Conservation (phyloP, 2,113 vertebrate genomes). For the Meleagris gallopavo region DNA sequence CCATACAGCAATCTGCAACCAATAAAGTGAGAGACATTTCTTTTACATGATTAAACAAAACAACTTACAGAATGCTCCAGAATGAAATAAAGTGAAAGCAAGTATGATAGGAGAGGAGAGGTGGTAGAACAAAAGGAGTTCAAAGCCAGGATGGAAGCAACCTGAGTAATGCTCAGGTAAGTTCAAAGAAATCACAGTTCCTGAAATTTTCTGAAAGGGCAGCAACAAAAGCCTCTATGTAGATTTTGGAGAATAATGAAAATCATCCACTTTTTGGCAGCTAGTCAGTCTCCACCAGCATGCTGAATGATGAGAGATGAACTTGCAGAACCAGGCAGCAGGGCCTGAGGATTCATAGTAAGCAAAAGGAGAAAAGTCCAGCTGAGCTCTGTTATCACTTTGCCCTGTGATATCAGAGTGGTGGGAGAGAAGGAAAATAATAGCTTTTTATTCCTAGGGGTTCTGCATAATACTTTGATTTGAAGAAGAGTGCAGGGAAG, state of each 20-base stretch:
- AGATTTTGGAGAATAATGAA: not conserved
- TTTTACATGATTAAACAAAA: not conserved
- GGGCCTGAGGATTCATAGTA: not conserved
- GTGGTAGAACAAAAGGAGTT: not conserved
- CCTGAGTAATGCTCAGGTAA: not conserved
- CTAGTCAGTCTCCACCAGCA: not conserved
- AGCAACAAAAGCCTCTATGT: not conserved
- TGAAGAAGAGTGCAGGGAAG: not conserved
- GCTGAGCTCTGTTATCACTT: not conserved
- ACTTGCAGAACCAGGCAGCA: not conserved
- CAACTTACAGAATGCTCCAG: not conserved
- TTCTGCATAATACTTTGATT: not conserved
- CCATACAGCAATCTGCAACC: not conserved
- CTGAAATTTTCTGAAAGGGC: not conserved
- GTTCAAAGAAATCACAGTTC: not conserved
- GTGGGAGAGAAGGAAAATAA: not conserved
- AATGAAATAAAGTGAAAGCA: not conserved
- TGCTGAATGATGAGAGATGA: not conserved
- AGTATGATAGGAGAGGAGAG: accelerated
- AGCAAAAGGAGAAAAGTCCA: not conserved
- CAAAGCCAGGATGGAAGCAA: not conserved
- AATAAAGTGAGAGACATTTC: not conserved
- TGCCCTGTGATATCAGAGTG: not conserved
- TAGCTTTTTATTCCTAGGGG: not conserved
- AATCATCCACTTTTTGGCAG: not conserved